phyloP scores from a whole-genome alignment of 92 coral and sea anemone genomes.

The Porites cylindrica region DNA sequence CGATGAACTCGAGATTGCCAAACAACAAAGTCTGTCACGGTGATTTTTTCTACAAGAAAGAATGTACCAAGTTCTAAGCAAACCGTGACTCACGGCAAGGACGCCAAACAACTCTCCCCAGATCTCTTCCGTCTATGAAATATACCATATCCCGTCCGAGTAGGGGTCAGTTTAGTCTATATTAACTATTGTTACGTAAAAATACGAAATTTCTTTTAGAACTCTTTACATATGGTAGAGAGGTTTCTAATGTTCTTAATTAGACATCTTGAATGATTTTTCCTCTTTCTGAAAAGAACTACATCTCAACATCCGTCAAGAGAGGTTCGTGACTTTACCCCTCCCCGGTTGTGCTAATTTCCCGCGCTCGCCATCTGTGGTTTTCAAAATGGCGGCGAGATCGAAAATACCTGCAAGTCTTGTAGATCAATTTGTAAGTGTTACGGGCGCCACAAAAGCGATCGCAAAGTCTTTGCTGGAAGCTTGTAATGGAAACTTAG shows the following conservation, averaged over 20 bases:
- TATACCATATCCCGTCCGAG: conserved; percentile 3
- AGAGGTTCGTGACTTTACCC: neutral
- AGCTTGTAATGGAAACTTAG: conserved; percentile 97
- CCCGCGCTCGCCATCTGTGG: conserved; percentile 66
- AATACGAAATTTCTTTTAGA: neutral
- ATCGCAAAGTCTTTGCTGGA: conserved; percentile 86
- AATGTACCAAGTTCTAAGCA: neutral
- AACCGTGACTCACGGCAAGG: conserved; percentile 7
- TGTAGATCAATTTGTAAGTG: conserved; percentile 86
- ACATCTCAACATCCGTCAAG: neutral
- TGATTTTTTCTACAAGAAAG: conserved; percentile 28
- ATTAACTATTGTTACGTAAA: conserved; percentile 12
- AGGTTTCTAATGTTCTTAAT: neutral
- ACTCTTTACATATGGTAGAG: neutral
- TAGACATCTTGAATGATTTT: neutral
- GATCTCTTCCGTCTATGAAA: conserved; percentile 6
- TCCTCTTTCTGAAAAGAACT: neutral
- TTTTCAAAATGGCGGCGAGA: conserved; percentile 91
- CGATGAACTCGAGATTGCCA: neutral
- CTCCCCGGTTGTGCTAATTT: conserved; percentile 29
- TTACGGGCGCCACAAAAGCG: conserved; percentile 86
- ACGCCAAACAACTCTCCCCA: conserved; percentile 37
- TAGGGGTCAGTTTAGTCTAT: neutral
- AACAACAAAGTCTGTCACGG: conserved; percentile 1
- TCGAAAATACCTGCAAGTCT: conserved; percentile 70